Percentiles rank a stretch among this genome's conserved stretches.
These are phyloP conservation scores for Melanotaenia duboulayi DNA, from an alignment of 2,113 vertebrate genomes.

Conservation along the genomic window DNA sequence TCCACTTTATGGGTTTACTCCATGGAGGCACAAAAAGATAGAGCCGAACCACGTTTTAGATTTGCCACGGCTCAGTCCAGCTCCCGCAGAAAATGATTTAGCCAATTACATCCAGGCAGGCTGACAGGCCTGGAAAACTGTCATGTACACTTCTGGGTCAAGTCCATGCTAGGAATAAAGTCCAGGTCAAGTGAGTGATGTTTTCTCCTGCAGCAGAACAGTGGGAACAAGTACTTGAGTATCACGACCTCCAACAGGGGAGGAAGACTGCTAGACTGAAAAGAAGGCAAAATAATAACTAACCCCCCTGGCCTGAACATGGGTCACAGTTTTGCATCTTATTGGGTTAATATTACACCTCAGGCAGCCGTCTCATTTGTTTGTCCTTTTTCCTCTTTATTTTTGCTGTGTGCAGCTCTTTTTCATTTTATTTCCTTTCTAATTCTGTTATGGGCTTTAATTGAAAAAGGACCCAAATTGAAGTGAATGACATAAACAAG, in stretches of 20 bases:
- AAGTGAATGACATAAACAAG: no score
- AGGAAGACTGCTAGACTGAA: constrained; percentile 11
- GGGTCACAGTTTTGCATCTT: not conserved
- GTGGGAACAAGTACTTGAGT: constrained; percentile 1
- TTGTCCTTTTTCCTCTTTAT: not conserved
- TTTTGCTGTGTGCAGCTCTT: not conserved
- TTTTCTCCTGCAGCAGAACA: not conserved
- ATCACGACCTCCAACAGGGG: not conserved
- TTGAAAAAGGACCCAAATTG: no score
- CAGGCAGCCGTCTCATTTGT: not conserved
- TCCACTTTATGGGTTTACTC: constrained; percentile 35
- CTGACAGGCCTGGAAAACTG: constrained; percentile 6
- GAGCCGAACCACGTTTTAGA: not conserved
- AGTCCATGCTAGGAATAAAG: not conserved
- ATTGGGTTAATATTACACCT: not conserved
- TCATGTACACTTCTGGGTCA: not conserved
- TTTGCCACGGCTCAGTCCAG: not conserved
- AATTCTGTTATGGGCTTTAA: no score
- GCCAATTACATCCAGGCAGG: constrained; percentile 27
- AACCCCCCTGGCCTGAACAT: not conserved
- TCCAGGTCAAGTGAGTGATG: not conserved
- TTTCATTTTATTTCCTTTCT: not conserved
- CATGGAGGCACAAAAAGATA: not conserved
- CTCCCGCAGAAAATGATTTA: constrained; percentile 7
- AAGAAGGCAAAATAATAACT: not conserved